Base-by-base conservation (phyloP, 2,797 vertebrate species). In the Kryptolebias ocellatus region DNA sequence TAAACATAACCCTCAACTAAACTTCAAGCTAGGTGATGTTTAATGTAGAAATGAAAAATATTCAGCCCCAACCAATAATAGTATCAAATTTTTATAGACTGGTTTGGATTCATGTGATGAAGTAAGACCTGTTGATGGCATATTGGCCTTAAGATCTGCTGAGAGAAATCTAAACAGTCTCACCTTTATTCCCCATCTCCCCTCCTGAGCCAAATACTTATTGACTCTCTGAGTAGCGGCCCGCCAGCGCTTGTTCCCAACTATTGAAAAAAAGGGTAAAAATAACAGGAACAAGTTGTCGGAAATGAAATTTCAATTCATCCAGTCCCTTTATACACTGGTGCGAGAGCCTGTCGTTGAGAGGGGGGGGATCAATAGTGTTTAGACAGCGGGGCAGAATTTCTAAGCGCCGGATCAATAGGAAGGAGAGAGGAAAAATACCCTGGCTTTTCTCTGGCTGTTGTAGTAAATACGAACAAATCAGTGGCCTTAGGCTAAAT, bases 221-320 rank as follows among this genome's bases (percentile, higher is more conserved):
- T 92, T 82, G 91, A 94, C 92, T 92, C 77, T 85, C 61, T 85
- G 76, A 92, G 89, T 73, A 85, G 88, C 66, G 61, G 90, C 90
- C 89, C 2, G 75, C 87, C 72, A 91, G 85, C 84, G 79, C 56
- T 53, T 91, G 92, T 94, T 94, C 84, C 80, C 80, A 84, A 86
- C 92, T 82, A 87, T 89, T 85, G 78, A 87, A 86, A 88, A 87
- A 87, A 87, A 84, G 76, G 81, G 85, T 95, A 93, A 95, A 95
- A 95, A 95, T 94, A 95, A 95, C 94, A 95, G 95, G 93, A 96
- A 95, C 94, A 95, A 96, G 94, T 94, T 95, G 95, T 95, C 83
- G 92, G 95, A 96, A 96, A 96, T 95, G 92, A 96, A 96, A 96
- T 96, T 95, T 96, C 95, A 95, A 95, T 96, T 96, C 94, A 95